Conservation (phyloP, 2,888 invertebrate genomes). For the Pardosa pseudoannulata region DNA sequence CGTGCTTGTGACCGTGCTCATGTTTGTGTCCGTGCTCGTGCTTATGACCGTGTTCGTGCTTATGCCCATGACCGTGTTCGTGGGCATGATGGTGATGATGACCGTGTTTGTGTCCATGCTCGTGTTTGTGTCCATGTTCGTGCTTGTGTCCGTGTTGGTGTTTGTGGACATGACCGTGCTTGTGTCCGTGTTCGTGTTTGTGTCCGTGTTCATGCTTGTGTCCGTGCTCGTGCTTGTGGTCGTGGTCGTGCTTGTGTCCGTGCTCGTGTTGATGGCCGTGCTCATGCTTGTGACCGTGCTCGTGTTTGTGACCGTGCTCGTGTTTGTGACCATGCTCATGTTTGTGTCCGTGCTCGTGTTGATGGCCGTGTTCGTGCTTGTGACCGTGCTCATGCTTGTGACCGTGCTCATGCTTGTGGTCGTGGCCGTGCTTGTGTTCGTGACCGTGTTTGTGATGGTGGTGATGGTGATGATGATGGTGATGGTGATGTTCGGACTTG, state of each 20-base stretch:
- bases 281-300: conserved; percentile 38
- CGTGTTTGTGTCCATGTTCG: conserved; percentile 51
- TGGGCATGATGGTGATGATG: conserved; percentile 54
- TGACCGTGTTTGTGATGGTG: conserved; percentile 61
- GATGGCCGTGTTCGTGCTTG: conserved; percentile 54
- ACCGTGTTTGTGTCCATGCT: conserved; percentile 50
- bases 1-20: conserved; percentile 52
- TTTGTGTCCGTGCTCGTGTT: conserved; percentile 51
- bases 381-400: conserved; percentile 59
- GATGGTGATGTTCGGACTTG: conserved; percentile 52
- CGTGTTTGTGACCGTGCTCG: conserved; percentile 52
- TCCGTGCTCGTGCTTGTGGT: conserved; percentile 43
- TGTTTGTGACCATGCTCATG: conserved; percentile 55
- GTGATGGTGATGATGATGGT: conserved; percentile 59
- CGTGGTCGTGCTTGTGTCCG: conserved; percentile 48
- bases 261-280: conserved; percentile 53
- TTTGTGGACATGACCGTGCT: conserved; percentile 48
- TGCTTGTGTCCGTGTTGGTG: conserved; percentile 55
- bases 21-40: conserved; percentile 51
- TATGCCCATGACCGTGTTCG: conserved; percentile 52
- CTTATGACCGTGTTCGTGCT: conserved; percentile 37
- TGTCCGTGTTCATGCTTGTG: conserved; percentile 61
- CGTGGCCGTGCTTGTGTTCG: conserved; percentile 53
- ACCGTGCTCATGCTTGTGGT: conserved; percentile 49
- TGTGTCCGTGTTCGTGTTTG: conserved; percentile 56